Base-by-base conservation (phyloP, 2,797 vertebrate species). In the Eulemur coronatus region DNA sequence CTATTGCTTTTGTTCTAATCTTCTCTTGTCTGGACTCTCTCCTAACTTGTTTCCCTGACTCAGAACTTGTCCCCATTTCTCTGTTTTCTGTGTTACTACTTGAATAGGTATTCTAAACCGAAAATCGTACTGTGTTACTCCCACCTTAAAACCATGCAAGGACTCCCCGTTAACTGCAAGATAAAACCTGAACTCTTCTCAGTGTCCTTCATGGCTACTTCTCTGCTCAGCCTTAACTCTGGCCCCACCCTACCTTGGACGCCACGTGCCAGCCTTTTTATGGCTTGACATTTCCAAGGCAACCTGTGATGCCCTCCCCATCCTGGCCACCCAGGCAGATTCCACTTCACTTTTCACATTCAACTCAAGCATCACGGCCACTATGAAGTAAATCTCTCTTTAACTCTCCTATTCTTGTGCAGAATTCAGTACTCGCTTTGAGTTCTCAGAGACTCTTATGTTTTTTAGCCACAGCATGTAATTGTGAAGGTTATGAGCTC, bases 231-330 rank as follows among this genome's bases (percentile, higher is more conserved):
- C 20, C 30, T 70, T 85, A 63, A 33, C 33, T 81, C n/a, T 94
- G 9, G 52, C 18, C 12, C 1, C 8, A 7, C 5, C 28, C 52
- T 50, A 35, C 14, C 46, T 22, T 73, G 41, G 46, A 70, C 18
- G 46, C 26, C 24, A 30, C 14, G 4, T 7, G 4, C 50, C 28
- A 89, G 24, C 50, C 8, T 63, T 46, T 46, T 48, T 73, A 61
- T 78, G 28, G 26, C 26, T 92, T 92, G 48, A 67, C 28, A 65
- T 90, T 95, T 89, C 61, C 80, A 87, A 91, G 55, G 46, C 61
- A 81, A 43, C 48, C 30, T 82, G 48, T 4, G 82, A 87, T 43
- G 61, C 26, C 24, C 88, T 84, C 55, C n/a, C 30, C 0, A 11
- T 11, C 35, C 24, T 35, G 48, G 92, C 80, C 92, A 35, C 48